These are phyloP conservation scores for Casuarius casuarius DNA, from an alignment of 2,113 vertebrate genomes.

Conservation along the genomic window DNA sequence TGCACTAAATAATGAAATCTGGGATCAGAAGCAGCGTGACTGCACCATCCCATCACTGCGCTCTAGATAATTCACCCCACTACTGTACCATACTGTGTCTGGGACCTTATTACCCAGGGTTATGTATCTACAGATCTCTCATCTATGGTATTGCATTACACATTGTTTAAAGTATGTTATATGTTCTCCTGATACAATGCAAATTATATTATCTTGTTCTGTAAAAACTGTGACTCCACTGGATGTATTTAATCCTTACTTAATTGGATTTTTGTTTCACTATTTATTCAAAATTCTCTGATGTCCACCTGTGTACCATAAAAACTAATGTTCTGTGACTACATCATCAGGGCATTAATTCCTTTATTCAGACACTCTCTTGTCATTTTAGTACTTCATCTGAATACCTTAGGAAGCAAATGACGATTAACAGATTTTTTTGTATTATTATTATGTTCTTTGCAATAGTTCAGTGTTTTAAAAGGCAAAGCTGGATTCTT, in stretches of 20 bases:
- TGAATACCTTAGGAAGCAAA: background rate
- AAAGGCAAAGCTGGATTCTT: background rate
- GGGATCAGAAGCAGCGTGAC: background rate
- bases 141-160: background rate
- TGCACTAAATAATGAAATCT: background rate
- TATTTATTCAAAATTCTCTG: background rate
- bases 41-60: fast-evolving
- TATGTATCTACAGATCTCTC: background rate
- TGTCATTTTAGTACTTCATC: background rate
- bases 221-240: background rate
- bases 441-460: background rate
- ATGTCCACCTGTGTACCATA: background rate
- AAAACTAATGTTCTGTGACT: background rate
- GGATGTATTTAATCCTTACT: background rate
- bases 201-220: background rate
- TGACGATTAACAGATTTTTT: background rate
- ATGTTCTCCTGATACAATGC: background rate
- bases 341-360: background rate
- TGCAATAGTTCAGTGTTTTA: background rate
- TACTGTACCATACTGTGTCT: background rate
- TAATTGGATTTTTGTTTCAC: background rate
- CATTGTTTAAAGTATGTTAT: background rate
- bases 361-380: background rate
- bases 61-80: background rate
- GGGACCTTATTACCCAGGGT: background rate